Evolutionary conservation across 2,113 vertebrate species (phyloP), one percentile per base, ranked within the genome.

Genomic region (Cynoglossus semilaevis): DNA sequence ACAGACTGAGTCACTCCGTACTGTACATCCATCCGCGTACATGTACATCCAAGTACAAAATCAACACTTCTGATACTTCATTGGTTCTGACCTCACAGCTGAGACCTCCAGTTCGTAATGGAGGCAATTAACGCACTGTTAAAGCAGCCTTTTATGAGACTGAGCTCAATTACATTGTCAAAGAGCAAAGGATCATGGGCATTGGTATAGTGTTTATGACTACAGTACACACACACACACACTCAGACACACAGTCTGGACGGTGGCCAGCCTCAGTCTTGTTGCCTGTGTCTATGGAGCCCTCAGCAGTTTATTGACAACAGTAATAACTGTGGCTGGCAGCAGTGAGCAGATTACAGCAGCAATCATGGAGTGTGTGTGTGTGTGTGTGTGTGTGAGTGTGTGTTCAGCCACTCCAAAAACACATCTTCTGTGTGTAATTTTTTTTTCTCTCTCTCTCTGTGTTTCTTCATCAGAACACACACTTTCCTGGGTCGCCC

Each of bases 301-400:
- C 76, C 78, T 64, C 67, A 82, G 79, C 80, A 70, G 48, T 80
- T 70, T 79, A 87, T 87, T 68, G 81, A 88, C 84, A 83, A 83
- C 64, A 83, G 78, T 82, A 87, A 88, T 87, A 87, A 85, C 85
- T 79, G 76, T 64, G 72, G 79, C 72, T 80, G 80, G 81, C 85
- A 84, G 67, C 64, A 84, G 77, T 79, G 74, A 79, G 60, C 74
- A 75, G 77, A 85, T 83, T 83, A 79, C 80, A 81, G 77, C 72
- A 58, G 64, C 81, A 82, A 83, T 84, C 76, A 77, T 8, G 67
- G 63, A n/a, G n/a, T n/a, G n/a, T n/a, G n/a, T n/a, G n/a, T n/a
- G n/a, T n/a, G n/a, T n/a, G n/a, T n/a, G n/a, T n/a, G n/a, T n/a
- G n/a, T n/a, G n/a, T n/a, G n/a, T n/a, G n/a, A n/a, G n/a, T n/a